Conservation (phyloP, 2,888 invertebrate species). For the Lutraria lutraria region DNA sequence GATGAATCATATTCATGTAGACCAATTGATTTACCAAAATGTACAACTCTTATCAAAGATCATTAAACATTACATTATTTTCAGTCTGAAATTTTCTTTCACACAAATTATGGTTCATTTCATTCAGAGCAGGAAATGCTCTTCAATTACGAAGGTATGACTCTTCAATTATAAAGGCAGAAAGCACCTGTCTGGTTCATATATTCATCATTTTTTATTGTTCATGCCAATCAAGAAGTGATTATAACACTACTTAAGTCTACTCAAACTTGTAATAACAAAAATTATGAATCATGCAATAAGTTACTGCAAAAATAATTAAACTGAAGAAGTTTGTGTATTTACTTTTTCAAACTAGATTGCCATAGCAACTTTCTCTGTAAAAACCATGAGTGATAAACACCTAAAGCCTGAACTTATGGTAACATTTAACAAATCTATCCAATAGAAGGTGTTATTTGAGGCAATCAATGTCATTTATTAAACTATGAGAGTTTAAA, state of each 20-base stretch:
- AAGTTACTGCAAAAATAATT: not conserved
- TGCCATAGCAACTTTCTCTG: constrained; percentile 4
- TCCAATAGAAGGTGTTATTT: not conserved
- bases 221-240: constrained; percentile 31
- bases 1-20: not conserved
- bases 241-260: not conserved
- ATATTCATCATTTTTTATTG: not conserved
- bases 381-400: not conserved
- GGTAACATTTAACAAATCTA: not conserved
- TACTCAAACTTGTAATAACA: constrained; percentile 5
- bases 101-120: constrained; percentile 14
- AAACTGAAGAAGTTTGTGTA: not conserved
- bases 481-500: not conserved
- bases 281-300: not conserved
- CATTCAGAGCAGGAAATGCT: constrained; percentile 37
- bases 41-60: not conserved
- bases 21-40: not conserved
- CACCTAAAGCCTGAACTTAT: not conserved
- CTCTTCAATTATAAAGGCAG: constrained; percentile 7
- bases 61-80: constrained; percentile 4
- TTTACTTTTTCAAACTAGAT: not conserved
- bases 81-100: not conserved
- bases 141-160: constrained; percentile 15
- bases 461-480: not conserved
- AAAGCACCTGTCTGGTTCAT: constrained; percentile 34